Evolutionary conservation across 2,797 vertebrate species (phyloP), one percentile per base, ranked within the genome.

Genomic region (Oreochromis grahami): DNA sequence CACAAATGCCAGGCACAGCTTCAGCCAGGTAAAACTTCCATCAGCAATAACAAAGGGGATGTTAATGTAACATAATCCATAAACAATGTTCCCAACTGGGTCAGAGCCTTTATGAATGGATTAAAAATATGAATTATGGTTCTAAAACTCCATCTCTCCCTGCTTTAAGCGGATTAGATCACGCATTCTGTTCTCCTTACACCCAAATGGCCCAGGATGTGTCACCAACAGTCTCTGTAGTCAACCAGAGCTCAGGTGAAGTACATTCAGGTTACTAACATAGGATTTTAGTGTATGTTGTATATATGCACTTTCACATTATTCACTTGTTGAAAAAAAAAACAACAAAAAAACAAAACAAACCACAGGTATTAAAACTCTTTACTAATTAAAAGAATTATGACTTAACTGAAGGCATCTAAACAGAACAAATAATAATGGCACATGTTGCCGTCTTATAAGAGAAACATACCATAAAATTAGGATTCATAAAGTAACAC

Each of bases 91-190:
- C 77, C 77, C 82, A 89, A 87, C 87, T 84, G 86, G 91, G 92
- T 92, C 90, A 87, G 55, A 89, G 77, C 84, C 85, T 90, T 84
- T 90, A 87, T 86, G 76, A 91, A 93, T 84, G 89, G 93, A 96
- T 96, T 94, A 92, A 93, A 91, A 78, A 81, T 77, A 86, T 87
- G 94, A 96, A 95, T 95, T 92, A 93, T 87, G 86, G 91, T 77
- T 93, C 86, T 93, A 90, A 93, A 95, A 90, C 85, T 88, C 93
- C 58, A 87, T 94, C 92, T 94, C 89, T 90, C 79, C 43, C 79
- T 85, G 93, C 87, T 93, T 93, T 93, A 82, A 93, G 84, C 89
- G 92, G 95, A 96, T 95, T 94, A 95, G 86, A 91, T 65, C 48
- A 51, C 80, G 77, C 84, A 85, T 84, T 91, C 84, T 88, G 89